Evolutionary conservation across 2,797 vertebrate genomes (phyloP), one percentile per base, ranked within the genome.

Genomic region (Tangara arthus): DNA sequence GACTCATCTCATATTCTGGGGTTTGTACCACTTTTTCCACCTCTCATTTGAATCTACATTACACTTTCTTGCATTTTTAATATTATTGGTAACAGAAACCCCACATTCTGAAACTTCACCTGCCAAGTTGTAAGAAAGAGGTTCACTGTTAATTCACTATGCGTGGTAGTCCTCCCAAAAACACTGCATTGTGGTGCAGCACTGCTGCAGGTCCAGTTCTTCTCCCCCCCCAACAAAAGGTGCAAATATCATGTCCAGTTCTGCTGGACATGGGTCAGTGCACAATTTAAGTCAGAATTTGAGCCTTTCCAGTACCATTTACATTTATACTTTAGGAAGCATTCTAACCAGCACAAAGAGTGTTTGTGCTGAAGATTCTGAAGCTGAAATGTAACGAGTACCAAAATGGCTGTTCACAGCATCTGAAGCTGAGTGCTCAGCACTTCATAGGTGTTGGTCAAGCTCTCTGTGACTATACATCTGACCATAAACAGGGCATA

Each of bases 141-240:
- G 11, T 37, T 83, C 4, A 0, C 50, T n/a, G 0, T 82, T 37
- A 8, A 4, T 55, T 71, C 23, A 8, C 14, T 16, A 0, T 23
- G 13, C 12, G 1, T 21, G 9, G 24, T 55, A 12, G 9, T 71
- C 27, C 44, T 89, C 52, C 34, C 37, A 14, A 53, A 81, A 81
- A 1, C 26, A 12, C 41, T 41, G 15, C 41, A 16, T 41, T 41
- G 41, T 41, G 41, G 15, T 41, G 41, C 35, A 17, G 65, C 7
- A 15, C 18, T 71, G 49, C 65, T 75, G 49, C 46, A 60, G 9
- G 8, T 60, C 28, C 34, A 22, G 15, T 75, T 80, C 49, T 81
- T 64, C 57, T 55, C 10, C 89, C 1, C 9, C 34, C 34, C 4
- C 26, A 15, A 15, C 11, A 52, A 26, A 23, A 20, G 55, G 47